phyloP scores from a whole-genome alignment of 2,888 invertebrate species.

The Deilephila elpenor region DNA sequence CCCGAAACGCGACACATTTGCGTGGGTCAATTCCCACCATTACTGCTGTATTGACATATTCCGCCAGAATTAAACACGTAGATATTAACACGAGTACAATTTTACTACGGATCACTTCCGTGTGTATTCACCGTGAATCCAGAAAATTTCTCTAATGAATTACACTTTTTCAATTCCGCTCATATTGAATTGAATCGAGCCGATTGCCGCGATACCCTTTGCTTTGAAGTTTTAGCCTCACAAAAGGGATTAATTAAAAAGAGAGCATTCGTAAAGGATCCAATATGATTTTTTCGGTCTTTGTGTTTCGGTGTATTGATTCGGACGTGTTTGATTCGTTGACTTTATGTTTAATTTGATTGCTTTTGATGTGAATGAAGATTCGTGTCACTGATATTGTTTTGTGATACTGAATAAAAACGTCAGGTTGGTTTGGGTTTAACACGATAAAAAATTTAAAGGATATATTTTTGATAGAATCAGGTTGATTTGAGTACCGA shows the following conservation, averaged over 20 bases:
- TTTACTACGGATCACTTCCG: neutral
- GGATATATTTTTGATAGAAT: too few relatives aligned
- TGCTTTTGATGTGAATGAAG: conserved; percentile 7
- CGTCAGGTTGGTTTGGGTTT: neutral
- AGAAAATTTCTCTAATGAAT: conserved; percentile 40
- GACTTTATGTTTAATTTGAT: neutral
- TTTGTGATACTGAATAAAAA: neutral
- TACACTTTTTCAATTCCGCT: conserved; percentile 49
- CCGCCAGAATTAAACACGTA: neutral
- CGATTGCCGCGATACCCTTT: conserved; percentile 53
- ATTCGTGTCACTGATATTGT: neutral
- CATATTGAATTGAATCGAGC: conserved; percentile 46
- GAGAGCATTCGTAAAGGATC: conserved; percentile 51
- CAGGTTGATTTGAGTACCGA: too few relatives aligned
- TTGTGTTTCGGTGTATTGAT: conserved; percentile 31
- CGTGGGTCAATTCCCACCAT: too few relatives aligned
- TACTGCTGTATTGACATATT: neutral
- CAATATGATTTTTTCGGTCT: conserved; percentile 56
- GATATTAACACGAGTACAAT: too few relatives aligned
- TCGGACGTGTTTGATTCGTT: neutral
- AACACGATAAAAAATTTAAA: too few relatives aligned
- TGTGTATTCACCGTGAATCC: conserved; percentile 38
- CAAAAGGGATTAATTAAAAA: conserved; percentile 70
- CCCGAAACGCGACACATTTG: too few relatives aligned
- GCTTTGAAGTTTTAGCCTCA: conserved; percentile 60